These are phyloP conservation scores for Enteromius fasciolatus DNA, from an alignment of 2,797 vertebrate genomes.

Conservation along the genomic window DNA sequence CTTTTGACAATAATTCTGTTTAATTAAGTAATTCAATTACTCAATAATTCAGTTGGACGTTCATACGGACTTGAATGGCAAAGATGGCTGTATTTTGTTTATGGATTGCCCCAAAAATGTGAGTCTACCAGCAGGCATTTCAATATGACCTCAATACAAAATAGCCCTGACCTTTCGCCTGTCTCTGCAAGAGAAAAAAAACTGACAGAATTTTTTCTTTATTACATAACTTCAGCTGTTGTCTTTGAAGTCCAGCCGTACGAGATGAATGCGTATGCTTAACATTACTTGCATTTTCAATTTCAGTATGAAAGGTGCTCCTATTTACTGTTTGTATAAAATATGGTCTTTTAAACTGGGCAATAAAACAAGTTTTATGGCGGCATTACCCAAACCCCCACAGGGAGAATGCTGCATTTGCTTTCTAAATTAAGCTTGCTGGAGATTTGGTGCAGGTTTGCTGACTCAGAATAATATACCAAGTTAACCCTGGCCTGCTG, in stretches of 20 bases:
- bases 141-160: constrained; percentile 25
- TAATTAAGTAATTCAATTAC: too few relatives aligned
- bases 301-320: constrained; percentile 46
- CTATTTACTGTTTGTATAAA: constrained; percentile 63
- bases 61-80: neutral
- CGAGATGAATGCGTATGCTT: constrained; percentile 41
- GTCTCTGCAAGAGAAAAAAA: constrained; percentile 22
- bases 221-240: constrained; percentile 45
- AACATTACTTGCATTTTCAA: constrained; percentile 61
- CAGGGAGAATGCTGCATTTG: constrained; percentile 57
- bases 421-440: constrained; percentile 58
- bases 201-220: constrained; percentile 38
- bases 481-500: constrained; percentile 14
- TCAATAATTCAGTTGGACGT: neutral
- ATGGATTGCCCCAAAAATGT: neutral
- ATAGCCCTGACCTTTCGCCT: constrained; percentile 29
- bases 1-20: neutral
- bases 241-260: constrained; percentile 57
- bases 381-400: constrained; percentile 60
- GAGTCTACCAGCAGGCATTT: constrained; percentile 27
- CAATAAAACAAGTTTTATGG: constrained; percentile 65
- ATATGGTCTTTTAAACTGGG: constrained; percentile 61
- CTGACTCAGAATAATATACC: constrained; percentile 51
- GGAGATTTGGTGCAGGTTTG: constrained; percentile 43
- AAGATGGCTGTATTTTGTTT: neutral